A percentile compares a stretch with the other conserved stretches of the same genome.
phyloP scores from a whole-genome alignment of 2,797 vertebrate species.

The Rhadinocentrus ornatus region DNA sequence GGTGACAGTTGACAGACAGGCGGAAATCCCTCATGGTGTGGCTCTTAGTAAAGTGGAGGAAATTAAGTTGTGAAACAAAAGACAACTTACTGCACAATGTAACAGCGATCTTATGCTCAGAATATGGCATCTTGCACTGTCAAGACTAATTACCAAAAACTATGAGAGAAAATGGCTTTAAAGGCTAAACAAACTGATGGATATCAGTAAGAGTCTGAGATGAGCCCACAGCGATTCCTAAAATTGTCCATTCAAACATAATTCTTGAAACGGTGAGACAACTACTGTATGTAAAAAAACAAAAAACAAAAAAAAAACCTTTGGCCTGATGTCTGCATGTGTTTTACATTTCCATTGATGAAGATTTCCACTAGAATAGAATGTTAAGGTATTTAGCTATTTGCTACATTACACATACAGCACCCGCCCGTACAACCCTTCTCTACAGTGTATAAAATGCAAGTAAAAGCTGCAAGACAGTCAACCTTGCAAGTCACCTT shows the following conservation, averaged over 20 bases:
- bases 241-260: not conserved
- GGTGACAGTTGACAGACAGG: slow-evolving; percentile 65
- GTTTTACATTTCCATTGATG: not conserved
- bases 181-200: not conserved
- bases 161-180: not conserved
- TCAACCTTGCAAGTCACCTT: not conserved
- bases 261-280: not conserved
- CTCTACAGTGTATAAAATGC: slow-evolving; percentile 10
- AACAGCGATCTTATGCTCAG: not conserved
- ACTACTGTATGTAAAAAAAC: not conserved
- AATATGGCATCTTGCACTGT: slow-evolving; percentile 14
- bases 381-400: no score
- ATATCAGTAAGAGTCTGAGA: not conserved
- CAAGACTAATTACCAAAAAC: not conserved
- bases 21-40: slow-evolving; percentile 47
- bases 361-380: not conserved
- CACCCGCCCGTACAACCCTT: not conserved
- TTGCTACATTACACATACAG: not conserved
- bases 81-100: not conserved
- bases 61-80: slow-evolving; percentile 34
- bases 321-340: not conserved
- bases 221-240: not conserved
- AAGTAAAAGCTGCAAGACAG: not conserved
- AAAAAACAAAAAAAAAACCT: not conserved
- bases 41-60: slow-evolving; percentile 35